Evolutionary conservation across 2,888 invertebrate genomes (phyloP), one percentile per base, ranked within the genome.

Genomic region (Lacanobia wlatinum): DNA sequence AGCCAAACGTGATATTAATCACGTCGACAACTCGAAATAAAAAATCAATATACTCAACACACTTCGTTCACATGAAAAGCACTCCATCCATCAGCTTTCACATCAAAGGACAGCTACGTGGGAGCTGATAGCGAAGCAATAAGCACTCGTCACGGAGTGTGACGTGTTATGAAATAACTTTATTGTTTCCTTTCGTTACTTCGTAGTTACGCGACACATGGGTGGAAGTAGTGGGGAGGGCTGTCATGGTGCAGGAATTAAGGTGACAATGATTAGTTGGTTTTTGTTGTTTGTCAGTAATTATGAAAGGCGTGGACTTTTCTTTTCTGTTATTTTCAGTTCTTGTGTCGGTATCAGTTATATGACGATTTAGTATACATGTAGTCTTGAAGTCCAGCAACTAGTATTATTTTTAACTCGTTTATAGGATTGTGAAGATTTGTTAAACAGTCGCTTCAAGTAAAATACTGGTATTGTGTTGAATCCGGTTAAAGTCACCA

Each of bases 101-200:
- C 48, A 16, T 62, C 67, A 80, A 65, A 77, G n/a, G 34, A 55
- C 55, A n/a, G 7, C 52, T 23, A 40, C 69, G 28, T 60, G 28
- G 1, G 68, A 52, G 18, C 50, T 61, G 70, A 55, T 56, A 58
- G 21, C 43, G 50, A 63, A 71, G 73, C 74, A 78, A 72, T 77
- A 72, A 82, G 52, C 61, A 58, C 60, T 52, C 64, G 78, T 80
- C 77, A 69, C 14, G 4, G 9, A 38, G 10, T 48, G 56, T 56
- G 70, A 83, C 71, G 70, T 43, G 78, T 78, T 82, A 84, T 82
- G 77, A 84, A 82, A 73, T 76, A 80, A 55, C 61, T 72, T 77
- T 79, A 79, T 84, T 84, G 70, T 82, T 70, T 34, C 38, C 46
- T 28, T 14, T 34, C 63, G 28, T 34, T 9, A 55, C 28, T 16